Evolutionary conservation across 2,888 invertebrate genomes (phyloP), one percentile per base, ranked within the genome.

Genomic region (Helicoverpa assulta): DNA sequence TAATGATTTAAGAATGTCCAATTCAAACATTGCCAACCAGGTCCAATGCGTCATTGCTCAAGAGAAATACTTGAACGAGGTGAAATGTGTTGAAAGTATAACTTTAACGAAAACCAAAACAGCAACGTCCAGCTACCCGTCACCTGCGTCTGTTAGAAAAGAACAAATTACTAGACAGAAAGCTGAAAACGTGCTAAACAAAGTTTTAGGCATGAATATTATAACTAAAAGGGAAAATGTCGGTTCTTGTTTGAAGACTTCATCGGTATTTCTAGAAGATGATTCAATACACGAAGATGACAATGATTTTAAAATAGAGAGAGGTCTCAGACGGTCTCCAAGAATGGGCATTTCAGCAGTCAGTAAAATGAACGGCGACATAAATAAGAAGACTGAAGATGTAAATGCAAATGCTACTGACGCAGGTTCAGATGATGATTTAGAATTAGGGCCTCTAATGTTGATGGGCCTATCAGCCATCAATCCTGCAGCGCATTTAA

Each of bases 391-490:
- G 91, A 92, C 92, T 90, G 93, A 93, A 80, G 95, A 95, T 76
- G 73, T 92, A 18, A 94, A 93, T 80, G 90, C 92, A 33, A 94
- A 92, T 74, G 74, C 84, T 14, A 89, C 88, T 76, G 95, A 95
- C 62, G 86, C 90, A 33, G 88, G 91, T 55, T 95, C 96, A 4
- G 96, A 96, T 76, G 97, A 97, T 77, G 97, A 97, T 82, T 94
- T 96, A 86, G 96, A 96, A 73, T 94, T 97, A 93, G 96, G 97
- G 53, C 97, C 97, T 1, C 90, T 97, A 14, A 96, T 97, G 96
- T 90, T 97, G 59, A 97, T 97, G 93, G 97, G 97, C 56, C 88
- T 97, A 64, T 96, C 96, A 60, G 96, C 96, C 29, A 96, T 96
- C 14, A 97, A 96, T 86, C 96, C 97, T n/a, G 96, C 96, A 50